These are phyloP conservation scores for Syncerus caffer DNA, from an alignment of 2,797 vertebrate species.

Conservation along the genomic window DNA sequence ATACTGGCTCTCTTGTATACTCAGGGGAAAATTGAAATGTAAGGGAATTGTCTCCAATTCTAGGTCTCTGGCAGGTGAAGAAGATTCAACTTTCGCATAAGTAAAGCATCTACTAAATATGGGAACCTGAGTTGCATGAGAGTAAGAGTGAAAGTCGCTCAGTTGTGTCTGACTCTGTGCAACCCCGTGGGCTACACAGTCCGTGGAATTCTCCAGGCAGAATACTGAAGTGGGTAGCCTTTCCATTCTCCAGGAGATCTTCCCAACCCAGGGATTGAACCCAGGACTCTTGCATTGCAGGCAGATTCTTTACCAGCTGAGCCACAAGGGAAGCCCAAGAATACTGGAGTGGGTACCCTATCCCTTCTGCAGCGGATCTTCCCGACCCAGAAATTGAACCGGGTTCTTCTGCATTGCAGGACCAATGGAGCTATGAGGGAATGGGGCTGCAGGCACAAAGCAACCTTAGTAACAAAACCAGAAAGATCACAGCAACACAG, in stretches of 20 bases:
- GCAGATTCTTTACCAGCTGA: no score
- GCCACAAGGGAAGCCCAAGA: no score
- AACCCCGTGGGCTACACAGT: no score
- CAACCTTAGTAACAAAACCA: not conserved
- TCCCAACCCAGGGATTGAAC: no score
- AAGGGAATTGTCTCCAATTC: not conserved
- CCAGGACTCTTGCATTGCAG: no score
- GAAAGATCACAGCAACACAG: not conserved
- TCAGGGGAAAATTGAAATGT: not conserved
- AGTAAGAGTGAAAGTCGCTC: not conserved
- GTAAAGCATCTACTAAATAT: not conserved
- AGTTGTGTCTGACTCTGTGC: no score
- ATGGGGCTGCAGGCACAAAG: not conserved
- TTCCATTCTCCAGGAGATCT: no score
- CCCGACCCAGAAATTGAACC: fast-evolving
- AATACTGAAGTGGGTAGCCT: no score
- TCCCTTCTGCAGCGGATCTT: not conserved
- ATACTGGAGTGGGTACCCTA: not conserved
- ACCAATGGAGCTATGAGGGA: not conserved
- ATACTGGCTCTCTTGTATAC: not conserved
- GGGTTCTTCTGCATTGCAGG: not conserved
- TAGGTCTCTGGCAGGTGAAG: not conserved
- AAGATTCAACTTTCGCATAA: not conserved
- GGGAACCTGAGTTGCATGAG: not conserved
- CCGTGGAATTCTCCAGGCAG: no score